Evolutionary conservation across 1,140 invertebrate species (phyloP), one percentile per base, ranked within the genome.

Genomic region (Hydropsyche tenuis): DNA sequence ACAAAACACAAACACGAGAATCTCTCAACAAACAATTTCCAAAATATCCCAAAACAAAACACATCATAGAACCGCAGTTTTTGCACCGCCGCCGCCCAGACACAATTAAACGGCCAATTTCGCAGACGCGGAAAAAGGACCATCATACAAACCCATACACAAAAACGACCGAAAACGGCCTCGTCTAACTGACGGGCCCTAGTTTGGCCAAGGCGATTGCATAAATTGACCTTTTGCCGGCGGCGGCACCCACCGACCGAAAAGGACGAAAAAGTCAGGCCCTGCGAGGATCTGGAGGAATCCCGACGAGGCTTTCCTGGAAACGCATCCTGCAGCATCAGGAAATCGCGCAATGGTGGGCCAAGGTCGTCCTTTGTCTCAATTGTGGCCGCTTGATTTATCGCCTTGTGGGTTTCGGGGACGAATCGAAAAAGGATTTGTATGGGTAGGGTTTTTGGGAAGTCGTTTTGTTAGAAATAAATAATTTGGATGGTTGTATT

Each of bases 321-420:
- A 65, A 65, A 18, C 37, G 18, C 46, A n/a, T 20, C 16, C n/a
- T 12, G n/a, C 6, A 16, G n/a, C 18, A 23, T 23, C 56, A 62
- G 63, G 63, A 65, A 65, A 65, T 25, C 27, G 63, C 30, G 30
- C 30, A 37, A 37, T n/a, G n/a, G n/a, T n/a, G 60, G 27, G 25
- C 63, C 25, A 65, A 65, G 63, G 63, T 22, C 63, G 63, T n/a
- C 27, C 63, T 65, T 65, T 65, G 63, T 65, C 27, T 65, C 63
- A 65, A 65, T 20, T 65, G 63, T 37, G 63, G 63, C 37, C 56
- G 20, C 63, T 65, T 65, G 63, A 65, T 65, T 65, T 65, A 65
- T 65, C 63, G 63, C 63, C 23, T 27, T 12, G 37, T 37, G 30
- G 27, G 18, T 5, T 27, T 9, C 30, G 9, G 30, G 30, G 30